phyloP scores from a whole-genome alignment of 2,888 invertebrate species.

The Ypsolopha sequella region DNA sequence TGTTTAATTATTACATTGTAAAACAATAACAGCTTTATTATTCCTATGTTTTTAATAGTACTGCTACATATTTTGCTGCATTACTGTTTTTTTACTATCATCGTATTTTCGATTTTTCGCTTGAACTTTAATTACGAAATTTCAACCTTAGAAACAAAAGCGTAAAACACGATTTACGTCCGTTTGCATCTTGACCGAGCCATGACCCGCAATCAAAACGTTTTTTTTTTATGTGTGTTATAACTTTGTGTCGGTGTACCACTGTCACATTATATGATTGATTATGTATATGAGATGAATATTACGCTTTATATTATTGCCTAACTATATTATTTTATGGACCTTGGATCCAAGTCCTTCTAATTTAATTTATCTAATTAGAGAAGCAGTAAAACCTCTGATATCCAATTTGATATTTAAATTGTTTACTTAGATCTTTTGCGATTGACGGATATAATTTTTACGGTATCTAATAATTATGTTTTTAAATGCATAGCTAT shows the following conservation, averaged over 20 bases:
- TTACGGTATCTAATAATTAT: too few relatives aligned
- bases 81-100: too few relatives aligned
- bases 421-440: not conserved
- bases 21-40: too few relatives aligned
- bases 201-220: not conserved
- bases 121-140: too few relatives aligned
- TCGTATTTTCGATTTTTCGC: too few relatives aligned
- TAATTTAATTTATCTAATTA: not conserved
- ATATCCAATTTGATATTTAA: not conserved
- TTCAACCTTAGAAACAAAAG: too few relatives aligned
- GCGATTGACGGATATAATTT: not conserved
- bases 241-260: conserved; percentile 17
- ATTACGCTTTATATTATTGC: not conserved
- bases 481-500: too few relatives aligned
- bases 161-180: not conserved
- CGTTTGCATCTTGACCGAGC: not conserved
- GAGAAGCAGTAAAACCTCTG: not conserved
- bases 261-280: conserved; percentile 18
- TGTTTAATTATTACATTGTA: too few relatives aligned
- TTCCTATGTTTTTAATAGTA: too few relatives aligned
- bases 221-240: conserved; percentile 5
- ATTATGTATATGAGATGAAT: conserved; percentile 10
- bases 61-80: too few relatives aligned
- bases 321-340: not conserved
- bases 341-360: not conserved